Evolutionary conservation across 30 jellyfish, hydroid and myxozoan species (phyloP), one percentile per base, ranked within the genome.

Genomic region (Aurelia sp.): DNA sequence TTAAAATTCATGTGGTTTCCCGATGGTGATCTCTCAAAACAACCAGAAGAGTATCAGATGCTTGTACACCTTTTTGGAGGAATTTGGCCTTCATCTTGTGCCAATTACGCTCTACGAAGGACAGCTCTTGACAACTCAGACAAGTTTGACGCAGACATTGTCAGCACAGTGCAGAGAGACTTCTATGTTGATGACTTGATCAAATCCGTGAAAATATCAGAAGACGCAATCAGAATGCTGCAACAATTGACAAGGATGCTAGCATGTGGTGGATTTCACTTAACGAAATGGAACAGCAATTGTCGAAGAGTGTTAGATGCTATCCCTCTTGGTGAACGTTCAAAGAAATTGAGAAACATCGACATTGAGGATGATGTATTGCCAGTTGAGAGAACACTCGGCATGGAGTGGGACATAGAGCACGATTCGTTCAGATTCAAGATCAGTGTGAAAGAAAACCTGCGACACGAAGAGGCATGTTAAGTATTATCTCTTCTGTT

Each of bases 51-150:
- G 33, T 27, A 27, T 27, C 33, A 27, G 33, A 27, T 27, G 33
- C 33, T 27, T 27, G 33, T 27, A 27, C 33, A 27, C 33, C 33
- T 27, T 27, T 27, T 27, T 27, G 33, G 33, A 27, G 33, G 33
- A 27, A 27, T 27, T 27, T 27, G 33, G 33, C 2, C 33, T 27
- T 27, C 92, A 21, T 33, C 12, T 52, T 81, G 91, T 82, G 92
- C 87, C 27, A 53, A 44, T 10, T 70, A 67, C 20, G 92, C 92
- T 55, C 64, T 82, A 38, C 60, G 50, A 69, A 68, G 78, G 30
- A 82, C 92, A 17, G 80, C 74, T 13, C 47, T 13, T 18, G 92
- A 82, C 72, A 57, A 84, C 47, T 8, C 61, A 48, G 77, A 33
- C 30, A 63, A 72, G 57, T 73, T 67, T 35, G 76, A 53, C 8